Evolutionary conservation across 2,797 vertebrate genomes (phyloP).

Genomic region (Pseudochirops corinnae): DNA sequence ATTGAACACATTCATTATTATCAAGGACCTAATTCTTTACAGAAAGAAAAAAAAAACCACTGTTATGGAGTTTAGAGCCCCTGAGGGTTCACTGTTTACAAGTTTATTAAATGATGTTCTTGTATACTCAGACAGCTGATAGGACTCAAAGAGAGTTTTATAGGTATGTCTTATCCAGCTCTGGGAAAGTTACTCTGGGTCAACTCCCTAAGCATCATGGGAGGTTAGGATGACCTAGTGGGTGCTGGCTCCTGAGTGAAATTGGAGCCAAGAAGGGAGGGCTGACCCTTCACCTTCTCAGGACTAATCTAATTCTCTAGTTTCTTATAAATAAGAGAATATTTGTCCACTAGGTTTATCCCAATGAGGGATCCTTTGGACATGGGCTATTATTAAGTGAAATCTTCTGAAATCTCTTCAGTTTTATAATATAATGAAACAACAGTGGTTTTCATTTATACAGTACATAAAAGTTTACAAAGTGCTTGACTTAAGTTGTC

Average conservation of each 20-base stretch:
- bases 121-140: slow-evolving; percentile 58
- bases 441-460: background rate
- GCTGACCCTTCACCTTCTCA: slow-evolving; percentile 3
- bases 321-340: slow-evolving; percentile 7
- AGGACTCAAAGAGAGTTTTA: slow-evolving; percentile 69
- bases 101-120: slow-evolving; percentile 68
- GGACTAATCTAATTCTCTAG: slow-evolving; percentile 9
- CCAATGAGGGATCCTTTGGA: background rate
- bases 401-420: background rate
- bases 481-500: too few relatives aligned
- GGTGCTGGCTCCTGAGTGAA: slow-evolving; percentile 9
- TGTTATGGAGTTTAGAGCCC: slow-evolving; percentile 62
- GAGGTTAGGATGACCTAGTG: slow-evolving; percentile 70
- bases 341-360: background rate
- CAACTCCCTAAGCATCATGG: slow-evolving; percentile 71
- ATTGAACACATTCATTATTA: slow-evolving; percentile 39
- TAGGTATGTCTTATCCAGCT: slow-evolving; percentile 73
- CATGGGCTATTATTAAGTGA: background rate
- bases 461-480: background rate
- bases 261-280: slow-evolving; percentile 68
- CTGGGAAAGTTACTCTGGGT: slow-evolving; percentile 70
- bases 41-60: slow-evolving; percentile 57
- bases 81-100: slow-evolving; percentile 44
- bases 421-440: background rate
- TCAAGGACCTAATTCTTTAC: slow-evolving; percentile 56